phyloP scores from a whole-genome alignment of 2,797 vertebrate genomes.

The Rallus crepitans region DNA sequence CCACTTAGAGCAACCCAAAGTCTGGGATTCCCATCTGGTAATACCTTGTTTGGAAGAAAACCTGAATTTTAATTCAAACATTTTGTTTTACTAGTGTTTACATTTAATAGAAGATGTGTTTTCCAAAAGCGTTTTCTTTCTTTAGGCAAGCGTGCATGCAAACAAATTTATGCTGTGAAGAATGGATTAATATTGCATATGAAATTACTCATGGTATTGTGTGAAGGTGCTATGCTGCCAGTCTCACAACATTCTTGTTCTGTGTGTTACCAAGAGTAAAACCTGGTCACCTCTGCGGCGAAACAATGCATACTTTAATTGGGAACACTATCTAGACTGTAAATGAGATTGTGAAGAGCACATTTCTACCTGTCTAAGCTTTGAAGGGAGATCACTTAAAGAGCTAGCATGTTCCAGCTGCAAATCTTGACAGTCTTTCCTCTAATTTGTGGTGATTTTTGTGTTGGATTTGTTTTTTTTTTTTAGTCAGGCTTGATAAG shows the following conservation, averaged over 20 bases:
- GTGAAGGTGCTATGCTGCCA: not conserved
- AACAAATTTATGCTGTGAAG: not conserved
- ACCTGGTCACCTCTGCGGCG: not conserved
- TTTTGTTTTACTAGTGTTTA: not conserved
- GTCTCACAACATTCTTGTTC: not conserved
- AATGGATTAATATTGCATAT: not conserved
- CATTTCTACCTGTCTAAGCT: not conserved
- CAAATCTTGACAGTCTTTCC: not conserved
- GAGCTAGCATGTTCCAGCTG: not conserved
- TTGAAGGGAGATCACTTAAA: not conserved
- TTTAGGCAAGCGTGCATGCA: not conserved
- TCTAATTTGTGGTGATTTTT: not conserved
- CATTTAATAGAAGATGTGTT: not conserved
- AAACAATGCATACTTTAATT: accelerated
- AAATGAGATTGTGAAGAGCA: not conserved
- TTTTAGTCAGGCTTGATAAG: conserved; percentile 94
- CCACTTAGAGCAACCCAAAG: not conserved
- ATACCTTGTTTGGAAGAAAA: not conserved
- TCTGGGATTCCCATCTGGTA: not conserved
- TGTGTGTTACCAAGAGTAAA: not conserved
- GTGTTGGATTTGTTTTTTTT: not conserved
- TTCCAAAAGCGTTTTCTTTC: not conserved
- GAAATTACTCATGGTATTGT: not conserved
- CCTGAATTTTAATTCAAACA: not conserved
- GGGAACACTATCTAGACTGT: not conserved